These are phyloP conservation scores for Dastarcus helophoroides DNA, from an alignment of 2,888 invertebrate species.

Conservation along the genomic window DNA sequence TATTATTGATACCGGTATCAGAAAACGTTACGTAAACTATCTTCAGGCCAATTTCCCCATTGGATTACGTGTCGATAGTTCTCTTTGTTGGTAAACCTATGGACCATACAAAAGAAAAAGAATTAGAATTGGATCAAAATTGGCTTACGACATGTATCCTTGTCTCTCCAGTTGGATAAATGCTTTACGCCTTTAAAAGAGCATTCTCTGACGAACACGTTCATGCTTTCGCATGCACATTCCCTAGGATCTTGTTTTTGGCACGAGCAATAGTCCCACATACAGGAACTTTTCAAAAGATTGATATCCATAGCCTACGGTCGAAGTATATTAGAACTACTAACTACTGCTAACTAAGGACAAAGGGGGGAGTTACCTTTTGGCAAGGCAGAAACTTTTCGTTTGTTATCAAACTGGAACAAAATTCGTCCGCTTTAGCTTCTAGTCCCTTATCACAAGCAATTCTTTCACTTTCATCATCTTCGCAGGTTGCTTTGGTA, in stretches of 20 bases:
- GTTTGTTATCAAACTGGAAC: slow-evolving; percentile 50
- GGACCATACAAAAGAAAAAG: no score
- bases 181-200: slow-evolving; percentile 50
- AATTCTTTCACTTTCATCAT: slow-evolving; percentile 4
- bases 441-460: slow-evolving; percentile 19
- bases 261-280: slow-evolving; percentile 67
- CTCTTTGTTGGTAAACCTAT: no score
- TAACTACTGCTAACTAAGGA: not conserved
- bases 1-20: not conserved
- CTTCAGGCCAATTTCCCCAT: no score
- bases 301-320: slow-evolving; percentile 45
- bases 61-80: no score
- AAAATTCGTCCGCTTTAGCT: slow-evolving; percentile 46
- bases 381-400: slow-evolving; percentile 55
- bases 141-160: slow-evolving; percentile 72
- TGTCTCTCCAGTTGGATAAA: slow-evolving; percentile 63
- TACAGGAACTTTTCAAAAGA: slow-evolving; percentile 58
- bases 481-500: no score
- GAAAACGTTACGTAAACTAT: no score
- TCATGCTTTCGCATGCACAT: slow-evolving; percentile 67
- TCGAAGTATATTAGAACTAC: not conserved
- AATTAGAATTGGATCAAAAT: slow-evolving; percentile 5
- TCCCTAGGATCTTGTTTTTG: slow-evolving; percentile 43
- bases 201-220: slow-evolving; percentile 70
- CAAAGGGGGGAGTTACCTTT: slow-evolving; percentile 23